Evolutionary conservation across 2,797 vertebrate genomes (phyloP).

Genomic region (Microctenopoma stevenorrisi): DNA sequence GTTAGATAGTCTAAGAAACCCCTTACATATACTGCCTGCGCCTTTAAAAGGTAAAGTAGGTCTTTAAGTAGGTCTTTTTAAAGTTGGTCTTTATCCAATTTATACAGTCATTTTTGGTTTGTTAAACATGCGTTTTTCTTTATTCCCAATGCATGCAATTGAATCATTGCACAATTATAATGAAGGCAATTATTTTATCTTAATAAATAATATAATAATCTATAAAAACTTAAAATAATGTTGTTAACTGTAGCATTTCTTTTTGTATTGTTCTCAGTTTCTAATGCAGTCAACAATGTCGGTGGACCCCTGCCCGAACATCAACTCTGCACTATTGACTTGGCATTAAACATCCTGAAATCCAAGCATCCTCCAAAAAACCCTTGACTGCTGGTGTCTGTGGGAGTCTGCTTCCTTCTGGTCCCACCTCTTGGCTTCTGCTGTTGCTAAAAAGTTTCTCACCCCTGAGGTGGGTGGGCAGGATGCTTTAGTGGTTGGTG

Average conservation of each 20-base stretch:
- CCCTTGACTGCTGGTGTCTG: conserved; percentile 16
- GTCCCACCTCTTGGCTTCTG: conserved; percentile 37
- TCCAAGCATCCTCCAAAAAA: conserved; percentile 30
- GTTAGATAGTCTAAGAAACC: conserved; percentile 23
- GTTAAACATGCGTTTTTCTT: neutral
- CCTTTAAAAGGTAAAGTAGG: conserved; percentile 18
- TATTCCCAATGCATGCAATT: neutral
- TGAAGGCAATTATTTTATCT: neutral
- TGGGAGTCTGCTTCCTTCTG: neutral
- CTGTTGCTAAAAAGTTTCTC: conserved; percentile 24
- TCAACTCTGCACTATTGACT: conserved; percentile 14
- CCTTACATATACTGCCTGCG: conserved; percentile 20
- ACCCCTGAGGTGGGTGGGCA: conserved; percentile 3
- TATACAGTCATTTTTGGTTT: neutral
- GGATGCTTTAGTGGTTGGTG: conserved; percentile 12
- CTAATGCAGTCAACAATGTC: conserved; percentile 47
- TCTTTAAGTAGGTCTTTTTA: neutral
- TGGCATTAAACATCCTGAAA: conserved; percentile 32
- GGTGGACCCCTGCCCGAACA: conserved; percentile 19
- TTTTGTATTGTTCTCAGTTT: conserved; percentile 8
- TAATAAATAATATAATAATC: neutral
- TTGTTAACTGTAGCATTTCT: conserved; percentile 12
- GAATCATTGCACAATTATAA: neutral
- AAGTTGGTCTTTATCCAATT: conserved; percentile 5
- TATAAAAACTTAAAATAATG: neutral